These are phyloP conservation scores for Phoxinus phoxinus DNA, from an alignment of 2,113 vertebrate species.

Conservation along the genomic window DNA sequence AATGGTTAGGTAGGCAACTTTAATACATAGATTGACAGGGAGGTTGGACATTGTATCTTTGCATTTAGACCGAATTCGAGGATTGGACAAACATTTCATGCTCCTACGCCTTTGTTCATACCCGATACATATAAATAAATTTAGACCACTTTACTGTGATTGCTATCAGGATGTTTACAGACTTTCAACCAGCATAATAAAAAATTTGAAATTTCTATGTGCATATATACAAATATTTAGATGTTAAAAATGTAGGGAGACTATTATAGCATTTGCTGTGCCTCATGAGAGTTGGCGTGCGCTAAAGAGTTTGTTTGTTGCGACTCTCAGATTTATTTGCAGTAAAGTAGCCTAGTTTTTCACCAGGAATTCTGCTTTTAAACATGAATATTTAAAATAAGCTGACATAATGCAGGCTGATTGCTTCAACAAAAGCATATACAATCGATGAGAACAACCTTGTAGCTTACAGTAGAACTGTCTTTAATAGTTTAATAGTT, in stretches of 20 bases:
- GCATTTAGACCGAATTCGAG: no score
- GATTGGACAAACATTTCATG: no score
- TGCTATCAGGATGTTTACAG: no score
- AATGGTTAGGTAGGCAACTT: no score
- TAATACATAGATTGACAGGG: no score
- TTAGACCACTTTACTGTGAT: no score
- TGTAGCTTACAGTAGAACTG: neutral
- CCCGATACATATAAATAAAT: no score
- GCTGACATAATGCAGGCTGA: neutral
- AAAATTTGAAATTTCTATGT: no score
- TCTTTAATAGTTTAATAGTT: neutral
- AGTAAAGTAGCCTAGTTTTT: neutral
- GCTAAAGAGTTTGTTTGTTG: neutral
- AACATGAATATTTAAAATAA: constrained; percentile 3
- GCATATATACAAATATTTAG: neutral
- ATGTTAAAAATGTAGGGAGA: neutral
- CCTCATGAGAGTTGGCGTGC: no score
- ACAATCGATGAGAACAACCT: neutral
- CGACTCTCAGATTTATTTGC: neutral
- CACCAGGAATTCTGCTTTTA: neutral
- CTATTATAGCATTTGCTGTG: neutral
- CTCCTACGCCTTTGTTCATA: no score
- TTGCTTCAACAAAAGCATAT: neutral
- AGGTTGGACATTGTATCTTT: no score
- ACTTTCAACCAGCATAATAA: no score